Evolutionary conservation across 2,797 vertebrate species (phyloP).

Genomic region (Oryzias sinensis): DNA sequence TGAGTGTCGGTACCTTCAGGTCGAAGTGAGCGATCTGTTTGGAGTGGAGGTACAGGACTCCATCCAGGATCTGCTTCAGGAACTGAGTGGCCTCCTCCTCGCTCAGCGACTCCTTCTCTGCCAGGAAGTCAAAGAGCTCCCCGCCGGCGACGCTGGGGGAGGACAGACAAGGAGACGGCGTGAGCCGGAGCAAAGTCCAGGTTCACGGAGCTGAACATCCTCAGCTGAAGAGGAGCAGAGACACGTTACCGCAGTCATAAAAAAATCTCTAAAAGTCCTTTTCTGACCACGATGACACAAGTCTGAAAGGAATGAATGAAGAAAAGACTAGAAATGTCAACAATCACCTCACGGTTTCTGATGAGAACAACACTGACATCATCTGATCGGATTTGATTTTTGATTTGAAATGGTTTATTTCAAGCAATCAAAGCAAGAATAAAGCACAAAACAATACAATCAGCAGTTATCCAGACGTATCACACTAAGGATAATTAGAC

Average conservation of each 20-base stretch:
- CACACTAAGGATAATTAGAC: too few species aligned
- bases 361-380: too few species aligned
- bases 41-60: conserved; percentile 94
- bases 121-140: conserved; percentile 97
- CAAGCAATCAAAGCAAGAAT: too few species aligned
- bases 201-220: conserved; percentile 58
- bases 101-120: conserved; percentile 95
- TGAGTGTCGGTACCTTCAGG: conserved; percentile 85
- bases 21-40: conserved; percentile 97
- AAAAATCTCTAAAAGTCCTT: conserved; percentile 1
- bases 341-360: too few species aligned
- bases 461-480: too few species aligned
- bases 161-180: not conserved
- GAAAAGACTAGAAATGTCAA: too few species aligned
- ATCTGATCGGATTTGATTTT: too few species aligned
- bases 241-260: conserved; percentile 34
- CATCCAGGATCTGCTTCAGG: conserved; percentile 97
- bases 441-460: too few species aligned
- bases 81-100: conserved; percentile 99
- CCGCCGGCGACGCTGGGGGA: conserved; percentile 90
- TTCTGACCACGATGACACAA: too few species aligned
- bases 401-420: too few species aligned
- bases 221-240: conserved; percentile 29
- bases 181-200: conserved; percentile 46
- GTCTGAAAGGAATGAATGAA: too few species aligned